Evolutionary conservation across 1,140 invertebrate species (phyloP), one percentile per base, ranked within the genome.

Genomic region (Drosophila guanche): DNA sequence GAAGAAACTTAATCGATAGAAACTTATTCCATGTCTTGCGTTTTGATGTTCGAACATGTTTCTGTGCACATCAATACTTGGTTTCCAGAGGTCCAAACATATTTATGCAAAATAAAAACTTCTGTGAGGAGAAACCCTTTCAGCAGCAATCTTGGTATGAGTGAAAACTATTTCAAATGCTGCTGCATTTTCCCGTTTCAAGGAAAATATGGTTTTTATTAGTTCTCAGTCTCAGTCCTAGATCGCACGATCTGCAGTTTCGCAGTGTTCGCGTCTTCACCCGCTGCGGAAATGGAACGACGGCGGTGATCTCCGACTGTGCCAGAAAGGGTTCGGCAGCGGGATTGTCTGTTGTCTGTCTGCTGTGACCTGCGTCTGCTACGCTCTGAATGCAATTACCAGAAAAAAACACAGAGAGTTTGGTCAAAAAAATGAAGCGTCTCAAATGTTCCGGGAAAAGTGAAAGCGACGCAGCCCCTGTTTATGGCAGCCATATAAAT

Each of bases 401-500:
- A 8, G 61, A 61, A 70, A 58, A 58, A 63, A 62, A 63, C 41
- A 60, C 20, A 51, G 47, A 58, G 45, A 54, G 56, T 67, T 55
- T 76, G 60, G 76, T 67, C 46, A 80, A 73, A 79, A 79, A 85
- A 72, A 73, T 88, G 78, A 88, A 86, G 83, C 83, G 63, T 79
- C 45, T 46, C 78, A 66, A 88, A 86, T 69, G 16, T 88, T 69
- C 75, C 70, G 29, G 67, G 84, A 86, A 85, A 86, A 86, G 77
- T 77, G 81, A 86, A 88, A 86, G 81, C 88, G 78, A 60, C 48
- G 59, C 48, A 58, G 74, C 41, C 68, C 14, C 56, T 41, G 56
- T 86, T 86, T 86, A 83, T 89, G 83, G 75, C 84, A 79, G 55
- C 78, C 83, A 83, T 86, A 86, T 88, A 86, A 85, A 86, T 50